phyloP scores from a whole-genome alignment of 2,888 invertebrate genomes.

The Diaprepes abbreviatus region DNA sequence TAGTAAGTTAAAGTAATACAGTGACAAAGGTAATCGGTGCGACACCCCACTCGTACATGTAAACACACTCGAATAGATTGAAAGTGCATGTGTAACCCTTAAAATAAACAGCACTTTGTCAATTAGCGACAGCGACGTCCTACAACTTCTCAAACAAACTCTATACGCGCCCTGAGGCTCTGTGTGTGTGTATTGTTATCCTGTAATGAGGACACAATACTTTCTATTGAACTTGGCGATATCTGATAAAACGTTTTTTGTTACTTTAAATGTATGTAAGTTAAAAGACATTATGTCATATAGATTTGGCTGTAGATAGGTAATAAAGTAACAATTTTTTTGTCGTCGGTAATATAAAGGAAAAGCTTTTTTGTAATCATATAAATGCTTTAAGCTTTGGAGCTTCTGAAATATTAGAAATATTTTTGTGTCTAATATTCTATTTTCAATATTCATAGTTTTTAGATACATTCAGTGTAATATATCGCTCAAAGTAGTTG shows the following conservation, averaged over 20 bases:
- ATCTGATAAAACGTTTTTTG: conserved; percentile 23
- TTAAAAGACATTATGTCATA: background rate
- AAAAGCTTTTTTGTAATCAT: background rate
- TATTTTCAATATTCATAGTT: too few relatives aligned
- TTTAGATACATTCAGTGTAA: too few relatives aligned
- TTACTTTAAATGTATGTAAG: conserved; percentile 2
- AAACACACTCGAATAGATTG: conserved; percentile 67
- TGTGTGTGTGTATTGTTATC: conserved; percentile 18
- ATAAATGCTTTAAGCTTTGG: too few relatives aligned
- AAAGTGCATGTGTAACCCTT: conserved; percentile 66
- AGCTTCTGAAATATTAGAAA: too few relatives aligned
- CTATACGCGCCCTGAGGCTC: conserved; percentile 49
- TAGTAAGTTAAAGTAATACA: conserved; percentile 28
- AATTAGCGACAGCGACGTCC: conserved; percentile 62
- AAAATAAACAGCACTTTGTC: conserved; percentile 66
- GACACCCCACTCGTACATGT: conserved; percentile 60
- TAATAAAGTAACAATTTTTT: background rate
- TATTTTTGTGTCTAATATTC: too few relatives aligned
- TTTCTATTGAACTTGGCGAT: conserved; percentile 21
- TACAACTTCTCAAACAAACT: conserved; percentile 56
- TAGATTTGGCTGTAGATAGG: background rate
- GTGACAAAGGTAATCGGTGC: conserved; percentile 44
- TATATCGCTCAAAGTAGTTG: too few relatives aligned
- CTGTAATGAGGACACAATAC: conserved; percentile 42
- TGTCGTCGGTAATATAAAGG: background rate